Conservation (phyloP, 1,140 invertebrate genomes). For the Sycophila sp. region DNA sequence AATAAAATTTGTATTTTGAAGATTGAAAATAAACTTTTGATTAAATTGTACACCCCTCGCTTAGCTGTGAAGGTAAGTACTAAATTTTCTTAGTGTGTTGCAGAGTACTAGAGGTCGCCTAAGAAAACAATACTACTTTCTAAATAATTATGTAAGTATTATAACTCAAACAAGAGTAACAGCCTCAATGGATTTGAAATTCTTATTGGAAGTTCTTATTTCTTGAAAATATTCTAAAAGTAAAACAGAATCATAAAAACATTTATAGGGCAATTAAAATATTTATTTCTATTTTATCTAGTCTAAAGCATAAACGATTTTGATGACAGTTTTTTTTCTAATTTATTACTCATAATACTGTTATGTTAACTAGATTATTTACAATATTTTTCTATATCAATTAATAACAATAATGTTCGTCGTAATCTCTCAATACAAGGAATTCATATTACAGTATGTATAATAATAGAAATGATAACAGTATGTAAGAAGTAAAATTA, state of each 20-base stretch:
- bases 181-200: no score
- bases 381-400: slow-evolving; percentile 53
- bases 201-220: no score
- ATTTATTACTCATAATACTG: slow-evolving; percentile 64
- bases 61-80: no score
- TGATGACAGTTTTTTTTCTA: slow-evolving; percentile 51
- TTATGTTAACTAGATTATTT: slow-evolving; percentile 60
- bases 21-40: no score
- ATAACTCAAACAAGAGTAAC: no score
- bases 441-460: slow-evolving; percentile 42
- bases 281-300: slow-evolving; percentile 48
- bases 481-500: slow-evolving; percentile 21
- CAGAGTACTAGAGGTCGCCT: neutral
- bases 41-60: no score
- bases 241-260: slow-evolving; percentile 12
- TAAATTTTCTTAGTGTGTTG: no score
- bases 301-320: slow-evolving; percentile 55
- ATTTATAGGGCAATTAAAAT: slow-evolving; percentile 27
- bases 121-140: slow-evolving; percentile 38
- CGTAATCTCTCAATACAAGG: slow-evolving; percentile 55
- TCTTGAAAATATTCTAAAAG: no score
- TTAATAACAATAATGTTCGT: slow-evolving; percentile 54
- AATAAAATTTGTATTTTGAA: neutral
- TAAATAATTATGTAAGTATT: no score
- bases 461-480: slow-evolving; percentile 32